These are phyloP conservation scores for Rana temporaria DNA, from an alignment of 2,113 vertebrate genomes.

Conservation along the genomic window DNA sequence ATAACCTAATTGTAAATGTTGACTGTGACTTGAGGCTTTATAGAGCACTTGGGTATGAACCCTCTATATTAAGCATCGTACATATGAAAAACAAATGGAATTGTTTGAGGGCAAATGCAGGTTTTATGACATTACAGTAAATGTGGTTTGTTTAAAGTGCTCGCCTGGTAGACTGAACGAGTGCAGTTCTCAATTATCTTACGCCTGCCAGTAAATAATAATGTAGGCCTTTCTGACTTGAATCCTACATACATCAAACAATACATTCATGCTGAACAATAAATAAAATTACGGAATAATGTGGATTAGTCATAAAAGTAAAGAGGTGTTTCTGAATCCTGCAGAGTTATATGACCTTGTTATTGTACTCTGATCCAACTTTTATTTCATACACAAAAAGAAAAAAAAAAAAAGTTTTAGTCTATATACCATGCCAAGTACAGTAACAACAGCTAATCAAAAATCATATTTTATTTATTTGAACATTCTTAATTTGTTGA, in stretches of 20 bases:
- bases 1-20: neutral
- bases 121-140: constrained; percentile 53
- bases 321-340: constrained; percentile 39
- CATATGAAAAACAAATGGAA: constrained; percentile 46
- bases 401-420: neutral
- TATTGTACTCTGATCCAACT: constrained; percentile 12
- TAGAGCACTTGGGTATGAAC: constrained; percentile 19
- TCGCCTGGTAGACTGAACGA: constrained; percentile 33
- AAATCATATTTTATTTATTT: no score
- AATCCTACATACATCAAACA: constrained; percentile 51
- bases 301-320: constrained; percentile 26
- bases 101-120: constrained; percentile 49
- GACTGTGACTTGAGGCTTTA: constrained; percentile 20
- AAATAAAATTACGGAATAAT: constrained; percentile 47
- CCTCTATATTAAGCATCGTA: neutral
- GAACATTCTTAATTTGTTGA: no score
- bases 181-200: constrained; percentile 49
- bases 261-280: constrained; percentile 34
- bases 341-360: constrained; percentile 45
- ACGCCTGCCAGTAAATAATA: constrained; percentile 47
- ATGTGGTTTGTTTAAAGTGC: constrained; percentile 54
- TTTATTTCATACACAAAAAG: constrained; percentile 26
- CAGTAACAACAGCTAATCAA: no score
- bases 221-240: constrained; percentile 32
- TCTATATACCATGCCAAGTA: neutral